phyloP scores from a whole-genome alignment of 2,797 vertebrate species.

The Acrossocheilus fasciatus region DNA sequence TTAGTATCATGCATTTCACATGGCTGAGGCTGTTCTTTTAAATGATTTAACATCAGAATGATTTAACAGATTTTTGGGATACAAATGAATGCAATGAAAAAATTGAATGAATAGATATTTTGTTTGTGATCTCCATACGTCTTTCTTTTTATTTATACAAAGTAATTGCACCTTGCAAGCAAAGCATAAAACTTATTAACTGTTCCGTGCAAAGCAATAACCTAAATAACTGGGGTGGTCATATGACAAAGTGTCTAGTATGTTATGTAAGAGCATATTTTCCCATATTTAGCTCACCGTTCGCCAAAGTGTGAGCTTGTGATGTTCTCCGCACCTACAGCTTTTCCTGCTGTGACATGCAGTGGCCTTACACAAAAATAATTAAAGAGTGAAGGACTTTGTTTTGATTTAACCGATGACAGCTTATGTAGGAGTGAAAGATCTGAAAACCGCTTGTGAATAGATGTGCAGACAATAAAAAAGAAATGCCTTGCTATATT shows the following conservation, averaged over 20 bases:
- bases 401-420: conserved; percentile 15
- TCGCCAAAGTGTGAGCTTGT: neutral
- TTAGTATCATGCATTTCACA: neutral
- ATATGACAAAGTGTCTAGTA: neutral
- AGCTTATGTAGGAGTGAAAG: conserved; percentile 22
- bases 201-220: neutral
- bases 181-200: neutral
- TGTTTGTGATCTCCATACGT: neutral
- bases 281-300: neutral
- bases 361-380: conserved; percentile 3
- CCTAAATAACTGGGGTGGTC: neutral
- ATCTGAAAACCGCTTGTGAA: neutral
- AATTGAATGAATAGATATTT: neutral
- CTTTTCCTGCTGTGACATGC: conserved; percentile 47
- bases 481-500: neutral
- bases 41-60: conserved; percentile 12
- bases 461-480: neutral
- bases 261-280: conserved; percentile 10
- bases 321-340: conserved; percentile 42
- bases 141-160: neutral
- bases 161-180: neutral
- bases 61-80: neutral
- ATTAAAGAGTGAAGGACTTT: conserved; percentile 31
- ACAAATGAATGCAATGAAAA: neutral
- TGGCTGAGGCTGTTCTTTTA: neutral